These are phyloP conservation scores for Scaptodrosophila lebanonensis DNA, from an alignment of 1,140 invertebrate genomes.

Conservation along the genomic window DNA sequence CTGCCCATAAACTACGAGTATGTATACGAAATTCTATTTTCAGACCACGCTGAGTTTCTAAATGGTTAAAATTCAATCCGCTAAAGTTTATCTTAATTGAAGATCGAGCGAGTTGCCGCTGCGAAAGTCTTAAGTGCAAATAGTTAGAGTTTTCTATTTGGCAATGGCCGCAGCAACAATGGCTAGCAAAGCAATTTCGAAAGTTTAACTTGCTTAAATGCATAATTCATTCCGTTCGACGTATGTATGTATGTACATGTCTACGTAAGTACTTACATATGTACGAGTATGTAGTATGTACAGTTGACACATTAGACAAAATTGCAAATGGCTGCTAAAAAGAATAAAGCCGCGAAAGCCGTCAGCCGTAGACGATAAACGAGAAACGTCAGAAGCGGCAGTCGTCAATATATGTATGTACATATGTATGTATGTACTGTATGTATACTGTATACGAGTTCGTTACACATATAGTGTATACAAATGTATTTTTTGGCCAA, in stretches of 20 bases:
- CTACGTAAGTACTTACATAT: too few relatives aligned
- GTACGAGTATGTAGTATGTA: too few relatives aligned
- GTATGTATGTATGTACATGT: slow-evolving; percentile 24
- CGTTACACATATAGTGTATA: too few relatives aligned
- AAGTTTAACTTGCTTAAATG: slow-evolving; percentile 64
- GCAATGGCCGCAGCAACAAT: slow-evolving; percentile 9
- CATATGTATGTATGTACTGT: too few relatives aligned
- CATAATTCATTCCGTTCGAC: slow-evolving; percentile 57
- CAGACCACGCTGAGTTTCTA: slow-evolving; percentile 1
- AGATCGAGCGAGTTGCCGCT: slow-evolving; percentile 44
- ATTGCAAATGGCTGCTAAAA: slow-evolving; percentile 51
- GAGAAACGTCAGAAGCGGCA: slow-evolving; percentile 14
- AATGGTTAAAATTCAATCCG: slow-evolving; percentile 1
- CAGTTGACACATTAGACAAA: slow-evolving; percentile 64
- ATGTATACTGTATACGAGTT: too few relatives aligned
- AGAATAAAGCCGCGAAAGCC: slow-evolving; percentile 44
- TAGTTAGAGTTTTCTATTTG: slow-evolving; percentile 59
- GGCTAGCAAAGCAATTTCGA: slow-evolving; percentile 61
- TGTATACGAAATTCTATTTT: slow-evolving; percentile 10
- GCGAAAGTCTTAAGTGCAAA: slow-evolving; percentile 49
- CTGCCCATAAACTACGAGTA: too few relatives aligned
- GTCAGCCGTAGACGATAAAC: slow-evolving; percentile 9
- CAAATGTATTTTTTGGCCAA: too few relatives aligned
- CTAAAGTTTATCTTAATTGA: slow-evolving; percentile 45
- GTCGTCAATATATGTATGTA: too few relatives aligned